Conservation (phyloP, 2,797 vertebrate genomes). For the Agapornis canus region DNA sequence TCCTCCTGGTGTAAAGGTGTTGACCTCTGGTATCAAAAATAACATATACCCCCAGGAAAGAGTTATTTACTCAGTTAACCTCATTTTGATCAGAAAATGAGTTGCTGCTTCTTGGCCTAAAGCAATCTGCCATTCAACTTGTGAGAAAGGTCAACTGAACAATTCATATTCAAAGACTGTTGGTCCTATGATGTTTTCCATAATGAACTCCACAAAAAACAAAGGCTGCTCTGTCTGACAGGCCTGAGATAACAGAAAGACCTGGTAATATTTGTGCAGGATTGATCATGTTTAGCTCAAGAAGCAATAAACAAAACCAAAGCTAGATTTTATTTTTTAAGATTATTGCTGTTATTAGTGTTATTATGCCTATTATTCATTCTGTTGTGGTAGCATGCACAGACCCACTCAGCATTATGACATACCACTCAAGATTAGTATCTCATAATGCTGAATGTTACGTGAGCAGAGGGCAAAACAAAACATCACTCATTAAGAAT, state of each 20-base stretch:
- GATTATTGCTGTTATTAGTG: not conserved
- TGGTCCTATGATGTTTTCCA: not conserved
- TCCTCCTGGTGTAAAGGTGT: not conserved
- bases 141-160: constrained; percentile 18
- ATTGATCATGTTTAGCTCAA: not conserved
- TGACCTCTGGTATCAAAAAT: not conserved
- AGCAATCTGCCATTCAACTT: not conserved
- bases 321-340: not conserved
- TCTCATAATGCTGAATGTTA: not conserved
- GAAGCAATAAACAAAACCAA: not conserved
- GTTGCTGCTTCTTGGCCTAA: not conserved
- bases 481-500: not conserved
- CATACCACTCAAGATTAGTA: not conserved
- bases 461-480: not conserved
- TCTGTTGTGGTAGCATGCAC: not conserved
- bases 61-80: not conserved
- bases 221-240: not conserved
- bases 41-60: not conserved
- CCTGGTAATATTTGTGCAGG: not conserved
- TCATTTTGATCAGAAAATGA: not conserved
- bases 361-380: not conserved
- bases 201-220: not conserved
- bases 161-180: not conserved
- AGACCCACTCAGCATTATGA: not conserved
- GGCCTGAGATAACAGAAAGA: not conserved